phyloP scores from a whole-genome alignment of 1,140 invertebrate species.

The Heliconius melpomene region DNA sequence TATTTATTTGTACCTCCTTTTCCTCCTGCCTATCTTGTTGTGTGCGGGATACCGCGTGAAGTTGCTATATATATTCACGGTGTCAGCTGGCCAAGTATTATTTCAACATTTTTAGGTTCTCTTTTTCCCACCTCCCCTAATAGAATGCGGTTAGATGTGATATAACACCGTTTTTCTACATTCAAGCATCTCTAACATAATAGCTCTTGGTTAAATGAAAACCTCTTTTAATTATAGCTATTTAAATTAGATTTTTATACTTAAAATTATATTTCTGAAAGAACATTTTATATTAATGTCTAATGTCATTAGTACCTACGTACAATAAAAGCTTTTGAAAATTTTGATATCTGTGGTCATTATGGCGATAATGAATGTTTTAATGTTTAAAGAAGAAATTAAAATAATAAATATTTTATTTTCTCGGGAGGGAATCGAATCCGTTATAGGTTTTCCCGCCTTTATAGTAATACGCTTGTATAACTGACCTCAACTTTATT shows the following conservation, averaged over 20 bases:
- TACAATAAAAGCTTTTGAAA: background rate
- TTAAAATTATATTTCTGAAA: background rate
- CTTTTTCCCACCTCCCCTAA: background rate
- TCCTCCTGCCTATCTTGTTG: too few species aligned
- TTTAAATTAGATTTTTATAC: background rate
- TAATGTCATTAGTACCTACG: background rate
- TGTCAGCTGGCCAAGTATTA: background rate
- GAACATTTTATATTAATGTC: background rate
- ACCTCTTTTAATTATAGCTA: background rate
- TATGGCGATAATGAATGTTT: background rate
- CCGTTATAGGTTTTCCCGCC: too few species aligned
- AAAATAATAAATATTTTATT: too few species aligned
- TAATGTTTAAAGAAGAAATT: background rate
- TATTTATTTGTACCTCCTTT: background rate
- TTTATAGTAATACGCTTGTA: too few species aligned
- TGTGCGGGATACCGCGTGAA: too few species aligned
- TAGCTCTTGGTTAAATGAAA: background rate
- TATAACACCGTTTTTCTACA: background rate
- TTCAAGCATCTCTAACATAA: background rate
- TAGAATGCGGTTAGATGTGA: background rate
- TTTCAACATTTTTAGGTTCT: conserved; percentile 6
- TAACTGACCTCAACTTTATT: too few species aligned
- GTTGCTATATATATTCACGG: background rate
- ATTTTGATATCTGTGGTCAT: background rate
- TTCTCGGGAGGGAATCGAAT: too few species aligned